Evolutionary conservation across 2,888 invertebrate species (phyloP).

Genomic region (Drosophila prolongata): DNA sequence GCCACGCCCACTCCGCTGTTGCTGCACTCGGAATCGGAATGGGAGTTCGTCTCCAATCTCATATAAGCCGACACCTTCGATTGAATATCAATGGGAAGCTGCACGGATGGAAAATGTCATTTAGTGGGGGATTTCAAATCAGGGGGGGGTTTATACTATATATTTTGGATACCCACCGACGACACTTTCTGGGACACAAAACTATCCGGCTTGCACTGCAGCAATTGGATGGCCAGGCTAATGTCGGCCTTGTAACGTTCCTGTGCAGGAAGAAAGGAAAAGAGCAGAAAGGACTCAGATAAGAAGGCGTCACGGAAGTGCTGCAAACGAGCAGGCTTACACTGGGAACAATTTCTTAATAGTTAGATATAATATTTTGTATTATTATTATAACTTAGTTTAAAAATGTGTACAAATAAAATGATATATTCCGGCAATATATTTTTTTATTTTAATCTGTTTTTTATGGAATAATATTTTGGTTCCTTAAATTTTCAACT

Average conservation of each 20-base stretch:
- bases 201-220: slow-evolving; percentile 97
- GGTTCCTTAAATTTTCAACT: no score
- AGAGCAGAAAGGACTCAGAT: slow-evolving; percentile 49
- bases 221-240: slow-evolving; percentile 95
- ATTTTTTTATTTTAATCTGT: no score
- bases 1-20: slow-evolving; percentile 83
- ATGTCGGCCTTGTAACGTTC: slow-evolving; percentile 97
- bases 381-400: no score
- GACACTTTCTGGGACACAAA: slow-evolving; percentile 96
- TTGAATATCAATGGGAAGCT: slow-evolving; percentile 96
- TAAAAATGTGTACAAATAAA: no score
- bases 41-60: slow-evolving; percentile 84
- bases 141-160: background rate
- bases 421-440: no score
- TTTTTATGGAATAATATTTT: no score
- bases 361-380: no score
- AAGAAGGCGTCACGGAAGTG: slow-evolving; percentile 64
- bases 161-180: slow-evolving; percentile 87
- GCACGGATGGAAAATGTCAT: slow-evolving; percentile 5
- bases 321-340: slow-evolving; percentile 22
- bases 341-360: background rate
- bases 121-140: slow-evolving; percentile 11
- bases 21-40: slow-evolving; percentile 84
- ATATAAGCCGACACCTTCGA: slow-evolving; percentile 92
- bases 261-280: slow-evolving; percentile 85